phyloP scores from a whole-genome alignment of 2,113 vertebrate genomes.

The Saccopteryx leptura region DNA sequence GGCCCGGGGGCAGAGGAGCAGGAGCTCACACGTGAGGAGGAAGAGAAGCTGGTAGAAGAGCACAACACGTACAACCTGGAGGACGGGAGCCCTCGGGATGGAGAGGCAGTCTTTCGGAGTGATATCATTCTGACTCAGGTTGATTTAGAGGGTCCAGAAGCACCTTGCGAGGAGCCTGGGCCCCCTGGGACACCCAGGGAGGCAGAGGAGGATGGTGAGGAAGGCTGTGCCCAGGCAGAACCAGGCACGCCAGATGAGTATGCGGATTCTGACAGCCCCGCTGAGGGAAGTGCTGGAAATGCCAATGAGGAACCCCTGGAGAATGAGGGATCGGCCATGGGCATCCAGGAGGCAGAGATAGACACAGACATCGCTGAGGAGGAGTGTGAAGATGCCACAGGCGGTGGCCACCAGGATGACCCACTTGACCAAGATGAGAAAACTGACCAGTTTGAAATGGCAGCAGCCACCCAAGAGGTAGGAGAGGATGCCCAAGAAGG shows the following conservation, averaged over 20 bases:
- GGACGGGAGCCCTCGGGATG: slow-evolving; percentile 49
- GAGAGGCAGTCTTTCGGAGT: slow-evolving; percentile 7
- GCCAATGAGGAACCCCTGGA: background rate
- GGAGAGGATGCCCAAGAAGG: slow-evolving; percentile 61
- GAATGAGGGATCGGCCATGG: background rate
- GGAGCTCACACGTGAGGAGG: slow-evolving; percentile 36
- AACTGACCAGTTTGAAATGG: background rate
- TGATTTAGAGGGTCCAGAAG: background rate
- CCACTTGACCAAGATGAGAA: slow-evolving; percentile 10
- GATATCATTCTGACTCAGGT: slow-evolving; percentile 62
- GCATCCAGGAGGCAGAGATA: slow-evolving; percentile 42
- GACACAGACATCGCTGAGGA: slow-evolving; percentile 55
- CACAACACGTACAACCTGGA: slow-evolving; percentile 66
- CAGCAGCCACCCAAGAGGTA: slow-evolving; percentile 56
- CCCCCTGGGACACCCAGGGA: background rate
- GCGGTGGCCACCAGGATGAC: slow-evolving; percentile 53
- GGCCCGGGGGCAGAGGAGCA: slow-evolving; percentile 64
- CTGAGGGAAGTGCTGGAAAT: background rate
- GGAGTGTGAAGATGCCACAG: slow-evolving; percentile 14
- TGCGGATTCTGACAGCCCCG: slow-evolving; percentile 25
- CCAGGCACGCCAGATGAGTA: background rate
- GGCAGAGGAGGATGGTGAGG: background rate
- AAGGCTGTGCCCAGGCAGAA: slow-evolving; percentile 53
- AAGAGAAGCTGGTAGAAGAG: slow-evolving; percentile 67
- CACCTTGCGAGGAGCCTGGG: slow-evolving; percentile 15